Percentiles rank a stretch among this genome's conserved stretches.
Conservation (phyloP, 2,888 invertebrate species). For the Leptodirus hochenwartii region DNA sequence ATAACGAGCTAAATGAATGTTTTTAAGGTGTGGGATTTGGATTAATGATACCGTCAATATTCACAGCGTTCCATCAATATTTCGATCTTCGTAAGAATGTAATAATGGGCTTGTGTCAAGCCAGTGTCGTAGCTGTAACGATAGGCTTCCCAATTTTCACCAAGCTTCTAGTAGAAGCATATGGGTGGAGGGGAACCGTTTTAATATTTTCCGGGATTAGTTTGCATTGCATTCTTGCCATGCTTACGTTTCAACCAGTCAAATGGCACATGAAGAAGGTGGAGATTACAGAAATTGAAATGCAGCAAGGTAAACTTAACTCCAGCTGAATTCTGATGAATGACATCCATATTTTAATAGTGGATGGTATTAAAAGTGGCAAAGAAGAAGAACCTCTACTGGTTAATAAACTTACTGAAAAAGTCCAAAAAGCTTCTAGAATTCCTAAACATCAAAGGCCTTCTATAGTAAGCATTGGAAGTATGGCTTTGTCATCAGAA, state of each 20-base stretch:
- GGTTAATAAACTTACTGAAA: no score
- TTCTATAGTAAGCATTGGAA: slow-evolving; percentile 19
- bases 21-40: slow-evolving; percentile 49
- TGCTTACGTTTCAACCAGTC: slow-evolving; percentile 55
- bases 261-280: slow-evolving; percentile 45
- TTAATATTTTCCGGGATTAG: slow-evolving; percentile 30
- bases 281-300: slow-evolving; percentile 15
- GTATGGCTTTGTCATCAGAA: slow-evolving; percentile 17
- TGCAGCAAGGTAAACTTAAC: slow-evolving; percentile 9
- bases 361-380: no score
- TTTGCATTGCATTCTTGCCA: slow-evolving; percentile 45
- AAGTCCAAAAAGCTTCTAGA: background rate
- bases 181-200: slow-evolving; percentile 53
- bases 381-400: no score
- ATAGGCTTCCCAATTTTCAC: slow-evolving; percentile 49
- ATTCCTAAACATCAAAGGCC: slow-evolving; percentile 12
- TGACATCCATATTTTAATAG: no score
- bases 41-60: slow-evolving; percentile 51
- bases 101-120: slow-evolving; percentile 60
- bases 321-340: no score
- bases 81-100: slow-evolving; percentile 49
- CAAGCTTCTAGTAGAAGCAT: slow-evolving; percentile 38
- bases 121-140: slow-evolving; percentile 45
- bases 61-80: slow-evolving; percentile 56
- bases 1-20: background rate